phyloP scores from a whole-genome alignment of 1,140 invertebrate genomes.

The Lucilia cuprina region DNA sequence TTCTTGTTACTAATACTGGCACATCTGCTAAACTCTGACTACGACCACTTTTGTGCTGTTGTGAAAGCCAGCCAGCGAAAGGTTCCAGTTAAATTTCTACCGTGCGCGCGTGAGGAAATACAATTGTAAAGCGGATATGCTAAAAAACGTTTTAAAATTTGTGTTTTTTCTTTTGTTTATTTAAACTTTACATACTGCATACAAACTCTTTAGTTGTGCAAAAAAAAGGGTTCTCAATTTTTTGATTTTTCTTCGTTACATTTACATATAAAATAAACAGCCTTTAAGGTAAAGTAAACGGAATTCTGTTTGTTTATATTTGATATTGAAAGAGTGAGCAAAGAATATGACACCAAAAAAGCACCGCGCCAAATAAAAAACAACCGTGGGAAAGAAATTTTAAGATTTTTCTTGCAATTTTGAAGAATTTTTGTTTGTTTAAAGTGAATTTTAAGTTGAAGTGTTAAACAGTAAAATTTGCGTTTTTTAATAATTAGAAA shows the following conservation, averaged over 20 bases:
- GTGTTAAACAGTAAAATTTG: too few species aligned
- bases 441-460: too few species aligned
- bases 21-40: neutral
- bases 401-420: too few species aligned
- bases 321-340: too few species aligned
- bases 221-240: neutral
- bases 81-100: slow-evolving; percentile 29
- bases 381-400: too few species aligned
- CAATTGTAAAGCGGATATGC: slow-evolving; percentile 29
- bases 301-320: too few species aligned
- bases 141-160: slow-evolving; percentile 18
- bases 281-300: too few species aligned
- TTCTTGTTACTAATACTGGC: neutral
- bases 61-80: slow-evolving; percentile 16
- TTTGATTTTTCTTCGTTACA: neutral
- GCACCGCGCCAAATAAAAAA: too few species aligned
- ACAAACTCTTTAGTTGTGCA: slow-evolving; percentile 2
- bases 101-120: slow-evolving; percentile 26
- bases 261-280: neutral
- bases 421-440: too few species aligned
- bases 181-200: neutral
- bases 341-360: too few species aligned
- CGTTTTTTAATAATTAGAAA: too few species aligned
- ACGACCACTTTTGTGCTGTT: neutral
- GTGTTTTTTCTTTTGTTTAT: neutral